Evolutionary conservation across 2,797 vertebrate species (phyloP), one percentile per base, ranked within the genome.

Genomic region (Chromobotia macracanthus): DNA sequence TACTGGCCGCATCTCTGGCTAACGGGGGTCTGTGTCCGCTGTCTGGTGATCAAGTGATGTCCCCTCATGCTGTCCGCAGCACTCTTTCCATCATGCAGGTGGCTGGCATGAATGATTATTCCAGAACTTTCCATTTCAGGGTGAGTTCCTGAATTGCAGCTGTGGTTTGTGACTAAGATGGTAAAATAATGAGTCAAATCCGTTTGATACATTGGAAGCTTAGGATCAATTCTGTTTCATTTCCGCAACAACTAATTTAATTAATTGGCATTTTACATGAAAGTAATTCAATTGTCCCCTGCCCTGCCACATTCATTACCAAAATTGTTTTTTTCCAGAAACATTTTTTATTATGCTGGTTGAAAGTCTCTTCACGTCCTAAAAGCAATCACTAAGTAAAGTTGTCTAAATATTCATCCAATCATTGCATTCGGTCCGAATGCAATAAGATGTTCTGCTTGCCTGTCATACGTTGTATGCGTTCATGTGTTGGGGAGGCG

Each of bases 1-100:
- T 81, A 7, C 78, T 92, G 84, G 92, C 91, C 0, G 91, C 90
- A 0, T 89, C 90, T 1, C 75, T 93, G 58, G 92, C 92, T 83
- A 93, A 92, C 3, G 91, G 92, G 1, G 92, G 92, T 44, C 84
- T 93, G 19, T 93, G 91, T 46, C 90, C 92, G 0, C 81, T 93
- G 86, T 91, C 92, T 73, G 87, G 89, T 72, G 92, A 93, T 82
- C 91, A 92, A 75, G 90, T 93, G 35, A 69, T 93, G 80, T 88
- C 90, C 0, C 86, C 90, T 0, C 65, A 48, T 5, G 86, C 91
- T 0, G 84, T 87, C 1, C 85, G 89, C 56, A 89, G 85, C 51
- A 83, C 81, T 77, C 83, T 93, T 73, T 92, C 91, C 10, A 79
- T 91, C 83, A 93, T 93, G 91, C 92, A 92, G 83, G 90, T 91